Evolutionary conservation across 2,888 invertebrate genomes (phyloP), one percentile per base, ranked within the genome.

Genomic region (Tetragnatha montana): DNA sequence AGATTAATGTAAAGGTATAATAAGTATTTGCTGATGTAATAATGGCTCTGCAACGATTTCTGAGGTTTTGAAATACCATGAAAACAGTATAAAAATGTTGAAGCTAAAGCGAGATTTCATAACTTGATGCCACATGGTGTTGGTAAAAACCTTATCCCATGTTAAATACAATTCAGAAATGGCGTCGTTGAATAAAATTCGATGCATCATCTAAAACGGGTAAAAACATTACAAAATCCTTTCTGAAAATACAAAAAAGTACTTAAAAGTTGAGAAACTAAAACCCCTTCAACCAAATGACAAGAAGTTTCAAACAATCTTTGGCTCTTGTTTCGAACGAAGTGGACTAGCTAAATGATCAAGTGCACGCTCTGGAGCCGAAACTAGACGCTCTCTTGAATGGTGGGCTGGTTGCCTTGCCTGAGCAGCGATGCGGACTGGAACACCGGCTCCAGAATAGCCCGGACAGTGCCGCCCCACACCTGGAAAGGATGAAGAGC

Each of bases 371-470:
- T 60, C 60, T 60, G 60, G 10, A 51, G 51, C n/a, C n/a, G 4
- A 35, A 74, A 73, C 60, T 82, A 82, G 60, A 74, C 35, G 12
- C 50, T 51, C 60, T 82, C 82, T 73, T 74, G 82, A 74, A 60
- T 47, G 60, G 50, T 49, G 49, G 81, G 49, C 50, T 6, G 22
- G 73, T 87, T 69, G 3, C 75, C 91, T 21, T 88, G 76, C 49
- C 90, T 78, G 47, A 92, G 73, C 84, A 92, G 79, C 6, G 92
- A 91, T 17, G 91, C 87, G 8, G 92, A 92, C 35, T 90, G 83
- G 82, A 92, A 92, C 8, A 92, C 75, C 8, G 92, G 92, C 82
- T 92, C 92, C 88, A 92, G 88, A 74, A 92, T 71, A 8, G 92
- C 91, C 69, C 91, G 92, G 75, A 92, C 88, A n/a, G 92, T 35